Evolutionary conservation across 2,888 invertebrate species (phyloP).

Genomic region (Parasteatoda lunata): DNA sequence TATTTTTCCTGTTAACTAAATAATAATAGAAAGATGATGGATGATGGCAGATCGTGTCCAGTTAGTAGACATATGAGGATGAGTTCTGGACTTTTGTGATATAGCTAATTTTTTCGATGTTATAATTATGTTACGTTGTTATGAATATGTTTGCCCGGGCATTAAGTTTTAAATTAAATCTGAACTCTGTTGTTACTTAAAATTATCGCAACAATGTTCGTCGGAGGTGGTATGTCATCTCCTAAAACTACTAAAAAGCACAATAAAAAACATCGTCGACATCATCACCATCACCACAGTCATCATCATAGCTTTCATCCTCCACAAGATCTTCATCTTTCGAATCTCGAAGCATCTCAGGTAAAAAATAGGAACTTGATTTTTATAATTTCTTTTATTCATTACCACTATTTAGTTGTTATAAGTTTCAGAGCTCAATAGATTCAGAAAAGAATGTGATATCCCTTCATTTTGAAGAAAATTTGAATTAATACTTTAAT

Average conservation of each 20-base stretch:
- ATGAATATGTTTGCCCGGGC: not conserved
- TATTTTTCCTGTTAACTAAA: no score
- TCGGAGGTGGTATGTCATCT: conserved; percentile 67
- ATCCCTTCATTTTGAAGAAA: no score
- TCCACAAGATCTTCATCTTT: conserved; percentile 58
- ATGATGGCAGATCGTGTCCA: no score
- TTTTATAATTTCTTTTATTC: no score
- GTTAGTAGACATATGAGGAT: no score
- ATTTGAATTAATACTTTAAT: no score
- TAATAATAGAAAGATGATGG: no score
- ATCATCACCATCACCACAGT: conserved; percentile 69
- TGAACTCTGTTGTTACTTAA: not conserved
- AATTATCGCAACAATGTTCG: conserved; percentile 46
- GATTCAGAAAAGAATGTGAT: no score
- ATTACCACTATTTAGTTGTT: not conserved
- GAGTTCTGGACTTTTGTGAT: no score
- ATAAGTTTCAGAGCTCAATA: no score
- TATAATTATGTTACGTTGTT: not conserved
- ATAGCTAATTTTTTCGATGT: no score
- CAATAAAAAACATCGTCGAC: conserved; percentile 61
- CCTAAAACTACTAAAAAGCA: conserved; percentile 67
- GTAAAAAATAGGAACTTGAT: conserved; percentile 16
- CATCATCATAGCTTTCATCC: conserved; percentile 66
- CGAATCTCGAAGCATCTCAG: conserved; percentile 65
- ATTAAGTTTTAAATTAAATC: not conserved